Evolutionary conservation across 1,140 invertebrate species (phyloP).

Genomic region (Potamilus streckersoni): DNA sequence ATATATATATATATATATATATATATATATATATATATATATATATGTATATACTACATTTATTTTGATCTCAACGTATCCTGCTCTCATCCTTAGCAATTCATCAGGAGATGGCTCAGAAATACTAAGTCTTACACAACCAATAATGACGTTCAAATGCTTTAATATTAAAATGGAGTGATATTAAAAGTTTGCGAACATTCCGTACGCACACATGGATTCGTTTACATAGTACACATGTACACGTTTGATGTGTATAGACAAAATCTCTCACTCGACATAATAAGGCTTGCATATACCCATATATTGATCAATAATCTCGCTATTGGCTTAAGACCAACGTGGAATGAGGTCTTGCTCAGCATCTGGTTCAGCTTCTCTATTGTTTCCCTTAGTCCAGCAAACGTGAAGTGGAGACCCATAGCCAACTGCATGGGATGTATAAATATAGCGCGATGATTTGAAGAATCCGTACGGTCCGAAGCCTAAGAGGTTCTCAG

Average conservation of each 20-base stretch:
- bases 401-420: slow-evolving; percentile 3
- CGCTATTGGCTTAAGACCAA: neutral
- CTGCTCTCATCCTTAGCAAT: neutral
- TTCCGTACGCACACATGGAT: neutral
- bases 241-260: slow-evolving; percentile 10
- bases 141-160: too few relatives aligned
- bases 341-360: slow-evolving; percentile 10
- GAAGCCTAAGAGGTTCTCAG: neutral
- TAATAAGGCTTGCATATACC: neutral
- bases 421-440: neutral
- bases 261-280: slow-evolving; percentile 13
- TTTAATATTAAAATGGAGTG: neutral
- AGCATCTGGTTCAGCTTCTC: slow-evolving; percentile 5
- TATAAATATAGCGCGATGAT: neutral
- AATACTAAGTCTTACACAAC: too few relatives aligned
- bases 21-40: too few relatives aligned
- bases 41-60: too few relatives aligned
- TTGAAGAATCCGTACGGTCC: neutral
- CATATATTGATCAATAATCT: slow-evolving; percentile 15
- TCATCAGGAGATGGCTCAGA: too few relatives aligned
- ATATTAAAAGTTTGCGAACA: neutral
- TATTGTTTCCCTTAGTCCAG: slow-evolving; percentile 6
- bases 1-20: too few relatives aligned
- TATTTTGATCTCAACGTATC: neutral
- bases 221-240: slow-evolving; percentile 4